phyloP scores from a whole-genome alignment of 92 coral and sea anemone species.

The Siderastrea siderea region DNA sequence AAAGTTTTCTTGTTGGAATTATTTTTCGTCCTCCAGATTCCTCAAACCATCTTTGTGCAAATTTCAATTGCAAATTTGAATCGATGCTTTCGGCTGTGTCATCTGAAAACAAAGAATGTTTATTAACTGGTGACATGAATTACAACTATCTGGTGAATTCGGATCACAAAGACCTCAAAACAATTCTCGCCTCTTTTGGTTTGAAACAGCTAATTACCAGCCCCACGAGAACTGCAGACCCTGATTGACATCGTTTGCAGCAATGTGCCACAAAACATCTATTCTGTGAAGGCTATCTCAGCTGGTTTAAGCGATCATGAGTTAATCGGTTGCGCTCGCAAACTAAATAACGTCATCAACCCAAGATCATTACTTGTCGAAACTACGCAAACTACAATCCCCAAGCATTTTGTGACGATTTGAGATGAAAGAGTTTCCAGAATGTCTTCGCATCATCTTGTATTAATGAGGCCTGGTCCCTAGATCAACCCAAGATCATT shows the following conservation, averaged over 20 bases:
- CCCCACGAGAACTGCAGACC: constrained; percentile 64
- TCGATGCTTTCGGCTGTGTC: constrained; percentile 57
- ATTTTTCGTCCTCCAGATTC: constrained; percentile 67
- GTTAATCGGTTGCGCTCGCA: neutral
- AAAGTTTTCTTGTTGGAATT: constrained; percentile 57
- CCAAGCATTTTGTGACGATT: too few species aligned
- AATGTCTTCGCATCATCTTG: too few species aligned
- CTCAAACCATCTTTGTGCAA: constrained; percentile 48
- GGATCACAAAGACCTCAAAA: constrained; percentile 9
- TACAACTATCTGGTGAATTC: neutral
- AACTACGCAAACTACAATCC: too few species aligned
- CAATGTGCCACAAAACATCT: constrained; percentile 39
- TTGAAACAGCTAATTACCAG: constrained; percentile 42
- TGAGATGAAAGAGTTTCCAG: too few species aligned
- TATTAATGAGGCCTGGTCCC: too few species aligned
- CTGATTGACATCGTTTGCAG: constrained; percentile 38
- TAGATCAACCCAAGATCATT: too few species aligned
- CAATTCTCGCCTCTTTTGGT: constrained; percentile 14
- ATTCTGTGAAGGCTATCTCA: neutral
- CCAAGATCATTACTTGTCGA: too few species aligned
- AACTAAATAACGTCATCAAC: neutral
- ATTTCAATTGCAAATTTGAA: neutral
- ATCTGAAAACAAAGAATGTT: constrained; percentile 56
- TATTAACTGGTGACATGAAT: neutral
- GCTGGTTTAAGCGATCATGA: neutral